Evolutionary conservation across 2,113 vertebrate genomes (phyloP), one percentile per base, ranked within the genome.

Genomic region (Gopherus flavomarginatus): DNA sequence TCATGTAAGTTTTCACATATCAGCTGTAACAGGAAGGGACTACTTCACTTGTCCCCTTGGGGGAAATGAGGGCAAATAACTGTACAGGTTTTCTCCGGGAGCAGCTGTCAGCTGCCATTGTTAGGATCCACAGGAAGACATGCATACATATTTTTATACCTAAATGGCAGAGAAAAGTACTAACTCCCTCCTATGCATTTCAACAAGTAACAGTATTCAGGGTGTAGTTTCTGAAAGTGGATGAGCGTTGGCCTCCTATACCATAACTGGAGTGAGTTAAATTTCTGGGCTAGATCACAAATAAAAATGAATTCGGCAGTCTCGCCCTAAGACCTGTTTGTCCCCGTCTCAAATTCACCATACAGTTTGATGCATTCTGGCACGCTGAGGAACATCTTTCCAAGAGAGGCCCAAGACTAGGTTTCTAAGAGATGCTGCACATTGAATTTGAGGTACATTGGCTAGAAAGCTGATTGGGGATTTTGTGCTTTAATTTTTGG

Each of bases 311-410:
- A 78, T 78, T 47, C 31, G 5, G 0, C 0, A 26, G 38, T 24
- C 80, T 35, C 49, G 12, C 7, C 35, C 11, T 0, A 0, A 6
- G 5, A 1, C 84, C 8, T 4, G 24, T 44, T 47, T 27, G 38
- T 47, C 77, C 52, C 80, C 44, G 21, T 52, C 8, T 75, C 8
- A 17, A 8, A 10, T 83, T 52, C 4, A 72, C 10, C 19, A 11
- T 22, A 38, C 10, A 38, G n/a, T 72, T 11, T 1, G 0, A 54
- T 83, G 35, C 44, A 2, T 59, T 84, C 56, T 69, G 54, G 57
- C 35, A 57, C 14, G 26, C 0, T 0, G 16, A 26, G 1, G 7
- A 85, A 4, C 24, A 19, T 83, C 29, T 8, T 54, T 49, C 56
- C 38, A 83, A 29, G 88, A 69, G 31, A 14, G 14, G 87, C 5